These are phyloP conservation scores for Odontothrips loti DNA, from an alignment of 2,888 invertebrate genomes.

Conservation along the genomic window DNA sequence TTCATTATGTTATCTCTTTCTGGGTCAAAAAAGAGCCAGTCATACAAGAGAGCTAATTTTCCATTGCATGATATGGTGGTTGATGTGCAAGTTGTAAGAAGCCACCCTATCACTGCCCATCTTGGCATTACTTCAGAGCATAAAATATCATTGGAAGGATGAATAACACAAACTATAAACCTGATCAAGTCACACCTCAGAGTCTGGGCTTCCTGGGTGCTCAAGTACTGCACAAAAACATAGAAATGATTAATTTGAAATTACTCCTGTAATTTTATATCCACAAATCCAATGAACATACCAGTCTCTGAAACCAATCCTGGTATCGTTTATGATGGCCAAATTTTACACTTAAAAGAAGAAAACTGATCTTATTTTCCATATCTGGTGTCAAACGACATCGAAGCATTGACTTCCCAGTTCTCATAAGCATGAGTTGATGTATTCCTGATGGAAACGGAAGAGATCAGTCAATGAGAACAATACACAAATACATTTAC, in stretches of 20 bases:
- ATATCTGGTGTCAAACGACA: constrained; percentile 86
- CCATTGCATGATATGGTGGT: constrained; percentile 86
- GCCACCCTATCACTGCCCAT: constrained; percentile 94
- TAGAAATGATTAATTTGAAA: not conserved
- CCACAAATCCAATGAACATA: constrained; percentile 38
- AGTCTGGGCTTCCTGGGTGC: constrained; percentile 86
- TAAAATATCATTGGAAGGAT: constrained; percentile 86
- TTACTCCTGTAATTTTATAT: not conserved
- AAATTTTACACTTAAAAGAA: constrained; percentile 80
- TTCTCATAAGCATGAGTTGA: constrained; percentile 75
- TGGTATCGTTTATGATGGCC: constrained; percentile 89
- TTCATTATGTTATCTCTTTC: constrained; percentile 94
- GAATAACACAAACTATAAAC: constrained; percentile 89
- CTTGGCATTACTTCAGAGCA: constrained; percentile 93
- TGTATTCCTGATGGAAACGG: constrained; percentile 52
- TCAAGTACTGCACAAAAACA: constrained; percentile 65
- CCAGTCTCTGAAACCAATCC: constrained; percentile 86
- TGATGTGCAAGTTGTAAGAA: constrained; percentile 84
- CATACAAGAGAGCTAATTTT: constrained; percentile 86
- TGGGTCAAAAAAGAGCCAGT: constrained; percentile 88
- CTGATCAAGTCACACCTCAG: constrained; percentile 88
- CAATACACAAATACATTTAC: not conserved
- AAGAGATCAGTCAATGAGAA: not conserved
- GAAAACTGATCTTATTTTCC: constrained; percentile 84
- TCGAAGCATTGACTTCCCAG: constrained; percentile 79